Base-by-base conservation (phyloP, 1,140 invertebrate species). In the Drosophila kurseongensis region DNA sequence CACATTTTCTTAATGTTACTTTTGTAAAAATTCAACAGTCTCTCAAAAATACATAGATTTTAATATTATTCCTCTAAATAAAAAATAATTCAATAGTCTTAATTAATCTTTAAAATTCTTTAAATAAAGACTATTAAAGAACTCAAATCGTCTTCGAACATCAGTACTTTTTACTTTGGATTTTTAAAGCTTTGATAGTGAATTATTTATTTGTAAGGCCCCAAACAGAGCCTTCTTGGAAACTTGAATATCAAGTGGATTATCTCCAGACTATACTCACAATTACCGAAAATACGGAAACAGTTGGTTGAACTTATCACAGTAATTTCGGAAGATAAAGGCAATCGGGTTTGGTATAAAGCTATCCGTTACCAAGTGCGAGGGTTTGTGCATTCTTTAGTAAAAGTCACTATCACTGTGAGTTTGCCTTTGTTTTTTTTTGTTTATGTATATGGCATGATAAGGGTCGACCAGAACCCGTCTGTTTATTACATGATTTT, bases 401-500 rank as follows among this genome's bases (percentile, higher is more conserved):
- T 76, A 52, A 48, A 61, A 75, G 55, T 57, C 52, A 78, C 57
- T 80, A 76, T 69, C 78, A 40, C 42, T 38, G 29, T 55, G 67
- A 50, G 36, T 41, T 44, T 47, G 51, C 63, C 29, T 27, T 72
- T 29, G 78, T 62, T 79, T 71, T 80, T 81, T 48, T 78, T 78
- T 4, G 23, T 23, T 23, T 23, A 3, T 23, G 23, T 75, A 65
- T 65, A 80, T 72, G 45, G 57, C 79, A 40, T 35, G 48, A 71
- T 52, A 51, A 66, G 29, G 47, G n/a, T 35, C 41, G 40, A 45
- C 45, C 35, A 50, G 41, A 18, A 51, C 52, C 54, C 66, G 45
- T 38, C 55, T 40, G 35, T 84, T 82, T 71, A 79, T 75, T 83
- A 80, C 80, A 83, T 62, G 47, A 27, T 12, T 18, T 35, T 12